phyloP scores from a whole-genome alignment of 2,113 vertebrate species.

The Hydrochoerus hydrochaeris region DNA sequence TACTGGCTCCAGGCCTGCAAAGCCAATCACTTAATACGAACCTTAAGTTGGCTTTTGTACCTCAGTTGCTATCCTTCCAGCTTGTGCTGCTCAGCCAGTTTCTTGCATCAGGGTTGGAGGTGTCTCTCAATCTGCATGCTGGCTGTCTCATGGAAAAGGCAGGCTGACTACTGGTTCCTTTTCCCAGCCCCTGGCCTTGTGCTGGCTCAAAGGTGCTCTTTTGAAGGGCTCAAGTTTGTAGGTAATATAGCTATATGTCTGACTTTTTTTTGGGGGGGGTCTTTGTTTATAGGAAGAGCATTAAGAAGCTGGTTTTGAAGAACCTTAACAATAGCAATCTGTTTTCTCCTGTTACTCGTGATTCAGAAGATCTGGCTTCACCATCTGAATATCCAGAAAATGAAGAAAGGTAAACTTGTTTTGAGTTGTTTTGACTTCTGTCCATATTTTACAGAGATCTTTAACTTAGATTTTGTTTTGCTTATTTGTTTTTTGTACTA shows the following conservation, averaged over 20 bases:
- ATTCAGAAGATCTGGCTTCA: constrained; percentile 91
- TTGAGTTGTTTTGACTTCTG: not conserved
- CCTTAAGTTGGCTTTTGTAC: too few species aligned
- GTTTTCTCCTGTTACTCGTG: constrained; percentile 90
- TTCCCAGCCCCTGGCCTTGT: too few species aligned
- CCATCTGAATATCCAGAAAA: constrained; percentile 93
- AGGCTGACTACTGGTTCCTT: too few species aligned
- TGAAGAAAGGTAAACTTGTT: constrained; percentile 89
- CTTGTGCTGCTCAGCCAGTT: too few species aligned
- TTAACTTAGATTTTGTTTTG: not conserved
- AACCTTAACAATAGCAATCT: constrained; percentile 93
- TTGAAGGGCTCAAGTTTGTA: constrained; percentile 1
- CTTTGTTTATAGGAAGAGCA: constrained; percentile 91
- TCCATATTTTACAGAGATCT: constrained; percentile 45
- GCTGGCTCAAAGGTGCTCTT: not conserved
- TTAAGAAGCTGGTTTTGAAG: constrained; percentile 98
- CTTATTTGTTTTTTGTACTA: not conserved
- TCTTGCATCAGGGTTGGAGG: too few species aligned
- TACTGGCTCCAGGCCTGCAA: too few species aligned
- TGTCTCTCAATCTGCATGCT: too few species aligned
- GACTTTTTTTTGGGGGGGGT: not conserved
- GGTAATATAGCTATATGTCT: not conserved
- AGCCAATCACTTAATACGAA: too few species aligned
- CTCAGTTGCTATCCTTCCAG: too few species aligned
- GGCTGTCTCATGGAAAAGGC: too few species aligned